A percentile compares a stretch with the other conserved stretches of the same genome.
phyloP scores from a whole-genome alignment of 2,888 invertebrate genomes.

The Gonocerus acuteangulatus region DNA sequence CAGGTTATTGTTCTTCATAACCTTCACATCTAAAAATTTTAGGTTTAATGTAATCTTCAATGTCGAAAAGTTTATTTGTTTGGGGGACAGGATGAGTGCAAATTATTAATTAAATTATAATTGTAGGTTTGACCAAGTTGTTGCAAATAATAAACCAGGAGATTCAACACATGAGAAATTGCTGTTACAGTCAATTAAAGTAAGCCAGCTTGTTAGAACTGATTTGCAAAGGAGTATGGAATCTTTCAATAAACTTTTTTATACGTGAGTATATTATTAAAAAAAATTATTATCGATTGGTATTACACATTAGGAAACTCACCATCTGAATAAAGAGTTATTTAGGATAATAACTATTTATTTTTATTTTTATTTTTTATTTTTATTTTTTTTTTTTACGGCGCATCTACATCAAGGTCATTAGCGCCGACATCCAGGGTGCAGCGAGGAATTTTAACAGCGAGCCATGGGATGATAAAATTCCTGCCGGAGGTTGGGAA shows the following conservation, averaged over 20 bases:
- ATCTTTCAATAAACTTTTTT: conserved; percentile 72
- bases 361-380: neutral
- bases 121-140: conserved; percentile 56
- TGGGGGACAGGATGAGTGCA: no score
- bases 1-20: no score
- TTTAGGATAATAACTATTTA: neutral
- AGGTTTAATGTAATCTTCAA: no score
- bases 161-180: conserved; percentile 60
- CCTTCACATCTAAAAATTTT: no score
- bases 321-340: neutral
- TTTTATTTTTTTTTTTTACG: no score
- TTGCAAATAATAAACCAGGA: conserved; percentile 58
- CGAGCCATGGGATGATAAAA: no score
- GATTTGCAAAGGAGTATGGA: conserved; percentile 75
- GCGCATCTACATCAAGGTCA: no score
- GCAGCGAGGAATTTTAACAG: no score
- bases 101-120: no score
- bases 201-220: conserved; percentile 70
- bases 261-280: conserved; percentile 59
- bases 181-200: conserved; percentile 69
- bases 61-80: no score
- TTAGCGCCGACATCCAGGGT: no score
- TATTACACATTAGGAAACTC: conserved; percentile 1
- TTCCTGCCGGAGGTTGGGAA: no score
- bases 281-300: neutral